Percentiles rank a stretch among this genome's conserved stretches.
phyloP scores from a whole-genome alignment of 2,113 vertebrate genomes.

The Pachyramphus minor region DNA sequence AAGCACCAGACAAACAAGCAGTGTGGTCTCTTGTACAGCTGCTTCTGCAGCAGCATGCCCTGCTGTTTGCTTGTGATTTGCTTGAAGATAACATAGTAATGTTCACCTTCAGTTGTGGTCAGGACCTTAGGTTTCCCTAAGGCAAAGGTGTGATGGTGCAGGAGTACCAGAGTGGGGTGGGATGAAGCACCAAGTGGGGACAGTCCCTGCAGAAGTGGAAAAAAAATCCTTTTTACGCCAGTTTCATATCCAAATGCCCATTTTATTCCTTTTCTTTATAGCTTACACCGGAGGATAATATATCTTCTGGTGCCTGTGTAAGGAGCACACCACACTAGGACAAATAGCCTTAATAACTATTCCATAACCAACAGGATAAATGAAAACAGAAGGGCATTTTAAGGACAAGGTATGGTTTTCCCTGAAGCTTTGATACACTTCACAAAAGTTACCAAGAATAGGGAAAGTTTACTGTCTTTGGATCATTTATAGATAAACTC shows the following conservation, averaged over 20 bases:
- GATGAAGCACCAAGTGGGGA: not conserved
- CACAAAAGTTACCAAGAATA: not conserved
- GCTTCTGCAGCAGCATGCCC: not conserved
- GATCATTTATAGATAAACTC: not conserved
- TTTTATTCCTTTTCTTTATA: not conserved
- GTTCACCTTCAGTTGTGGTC: not conserved
- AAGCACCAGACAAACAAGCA: not conserved
- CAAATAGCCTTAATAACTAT: not conserved
- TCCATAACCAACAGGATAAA: not conserved
- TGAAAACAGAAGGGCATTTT: not conserved
- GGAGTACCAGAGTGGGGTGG: not conserved
- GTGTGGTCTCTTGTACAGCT: not conserved
- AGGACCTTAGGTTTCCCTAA: not conserved
- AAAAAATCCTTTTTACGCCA: not conserved
- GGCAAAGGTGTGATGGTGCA: not conserved
- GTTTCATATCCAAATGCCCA: not conserved
- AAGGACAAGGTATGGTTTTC: not conserved
- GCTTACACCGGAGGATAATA: not conserved
- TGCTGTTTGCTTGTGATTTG: not conserved
- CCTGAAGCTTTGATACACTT: not conserved
- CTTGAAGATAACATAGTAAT: not conserved
- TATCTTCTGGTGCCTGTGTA: not conserved
- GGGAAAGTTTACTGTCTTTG: not conserved
- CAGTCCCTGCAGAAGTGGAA: accelerated
- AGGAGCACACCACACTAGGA: not conserved